phyloP scores from a whole-genome alignment of 2,797 vertebrate species.

The Hypotaenidia okinawae region DNA sequence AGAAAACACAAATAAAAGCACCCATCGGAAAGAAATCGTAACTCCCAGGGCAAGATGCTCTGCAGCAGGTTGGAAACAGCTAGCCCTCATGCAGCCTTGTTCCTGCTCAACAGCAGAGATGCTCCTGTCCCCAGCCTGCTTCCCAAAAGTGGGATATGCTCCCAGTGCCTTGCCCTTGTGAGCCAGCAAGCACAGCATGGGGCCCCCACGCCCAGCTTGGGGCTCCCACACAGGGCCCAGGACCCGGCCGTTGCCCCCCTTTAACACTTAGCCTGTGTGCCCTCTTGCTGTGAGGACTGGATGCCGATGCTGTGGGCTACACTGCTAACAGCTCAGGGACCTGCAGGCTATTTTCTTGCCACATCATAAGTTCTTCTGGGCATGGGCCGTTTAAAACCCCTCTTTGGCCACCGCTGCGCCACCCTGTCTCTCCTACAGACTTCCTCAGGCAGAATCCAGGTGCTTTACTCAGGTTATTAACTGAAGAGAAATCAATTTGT shows the following conservation, averaged over 20 bases:
- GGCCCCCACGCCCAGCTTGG: accelerated
- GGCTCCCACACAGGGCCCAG: neutral
- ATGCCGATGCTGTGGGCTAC: neutral
- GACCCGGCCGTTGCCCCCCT: neutral
- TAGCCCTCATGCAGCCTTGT: neutral
- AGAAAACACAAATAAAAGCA: neutral
- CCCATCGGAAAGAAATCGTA: neutral
- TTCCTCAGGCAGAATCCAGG: neutral
- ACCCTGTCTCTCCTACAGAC: neutral
- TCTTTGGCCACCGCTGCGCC: neutral
- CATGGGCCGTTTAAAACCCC: neutral
- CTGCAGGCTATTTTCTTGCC: neutral
- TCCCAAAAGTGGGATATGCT: neutral
- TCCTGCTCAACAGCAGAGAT: neutral
- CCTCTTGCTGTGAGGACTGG: neutral
- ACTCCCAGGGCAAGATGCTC: neutral
- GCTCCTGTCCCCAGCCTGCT: neutral
- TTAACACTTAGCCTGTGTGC: accelerated
- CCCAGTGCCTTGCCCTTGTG: accelerated
- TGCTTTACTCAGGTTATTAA: neutral
- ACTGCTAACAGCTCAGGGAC: neutral
- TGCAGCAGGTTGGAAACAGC: neutral
- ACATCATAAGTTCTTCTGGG: neutral
- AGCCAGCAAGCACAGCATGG: accelerated
- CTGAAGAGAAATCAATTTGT: neutral